Percentiles rank a stretch among this genome's conserved stretches.
These are phyloP conservation scores for Paradoxurus hermaphroditus DNA, from an alignment of 2,113 vertebrate species.

Conservation along the genomic window DNA sequence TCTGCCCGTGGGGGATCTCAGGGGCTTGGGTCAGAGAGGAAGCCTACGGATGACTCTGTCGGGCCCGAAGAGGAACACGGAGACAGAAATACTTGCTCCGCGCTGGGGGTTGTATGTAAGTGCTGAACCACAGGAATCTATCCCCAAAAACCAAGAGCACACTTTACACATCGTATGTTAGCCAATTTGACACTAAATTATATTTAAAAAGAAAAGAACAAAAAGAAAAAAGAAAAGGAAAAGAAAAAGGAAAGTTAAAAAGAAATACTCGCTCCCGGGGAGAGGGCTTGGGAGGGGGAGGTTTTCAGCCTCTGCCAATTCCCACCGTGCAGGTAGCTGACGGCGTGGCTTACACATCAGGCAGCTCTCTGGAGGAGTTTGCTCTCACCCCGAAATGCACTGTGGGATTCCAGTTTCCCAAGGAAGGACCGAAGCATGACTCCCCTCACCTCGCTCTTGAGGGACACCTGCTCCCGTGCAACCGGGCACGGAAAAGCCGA, in stretches of 20 bases:
- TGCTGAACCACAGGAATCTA: no score
- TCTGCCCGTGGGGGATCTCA: neutral
- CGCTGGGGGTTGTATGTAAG: no score
- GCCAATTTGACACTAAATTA: no score
- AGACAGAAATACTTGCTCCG: neutral
- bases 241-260: no score
- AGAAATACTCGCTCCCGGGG: neutral
- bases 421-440: neutral
- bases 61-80: neutral
- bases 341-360: neutral
- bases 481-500: neutral
- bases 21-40: neutral
- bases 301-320: neutral
- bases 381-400: neutral
- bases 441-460: accelerated
- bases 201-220: no score
- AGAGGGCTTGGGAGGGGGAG: accelerated
- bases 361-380: neutral
- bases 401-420: neutral
- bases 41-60: neutral
- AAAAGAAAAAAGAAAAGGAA: no score
- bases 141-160: no score
- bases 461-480: no score
- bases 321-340: neutral
- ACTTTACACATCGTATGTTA: no score